Base-by-base conservation (phyloP, 1,140 invertebrate genomes). In the Aplysia californica region DNA sequence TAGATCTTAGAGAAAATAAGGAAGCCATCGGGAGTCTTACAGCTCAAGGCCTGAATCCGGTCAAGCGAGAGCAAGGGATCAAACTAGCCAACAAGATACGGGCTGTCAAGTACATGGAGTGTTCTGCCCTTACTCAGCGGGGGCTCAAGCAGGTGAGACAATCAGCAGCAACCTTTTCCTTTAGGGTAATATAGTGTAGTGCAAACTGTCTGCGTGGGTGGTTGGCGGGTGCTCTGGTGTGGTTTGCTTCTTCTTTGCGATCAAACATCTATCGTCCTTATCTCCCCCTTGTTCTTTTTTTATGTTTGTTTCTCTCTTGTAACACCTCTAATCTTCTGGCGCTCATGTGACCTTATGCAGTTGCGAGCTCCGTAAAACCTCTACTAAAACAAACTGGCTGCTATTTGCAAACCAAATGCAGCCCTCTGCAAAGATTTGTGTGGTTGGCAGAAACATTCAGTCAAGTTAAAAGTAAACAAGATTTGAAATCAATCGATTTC, bases 21-120 rank as follows among this genome's bases (percentile, higher is more conserved):
- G 96, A 96, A 85, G 98, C 97, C 50, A 95, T 99, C 84, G 97
- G 99, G 84, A 97, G 97, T 90, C 91, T 99, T 58, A 97, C 97
- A 90, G 97, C 99, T 87, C 98, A 87, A 90, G 98, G 98, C 89
- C 92, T 99, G 66, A 94, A 96, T 39, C 98, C 98, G 35, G 98
- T 99, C 38, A 90, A 90, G 77, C 77, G 89, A 76, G 89, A 90
- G 79, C 89, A 90, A 72, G 89, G 87, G 95, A 92, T 89, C 55
- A 90, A 89, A 76, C 71, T 90, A 77, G 86, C 87, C 61, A 87
- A 88, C 66, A 89, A 89, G 80, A 85, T 90, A 15, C 74, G 87
- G 65, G 88, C 85, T 73, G 81, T 86, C 4, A 88, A 88, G 83
- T 89, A 90, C 78, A 88, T 90, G 86, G 87, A 87, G 76, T 89